phyloP scores from a whole-genome alignment of 1,140 invertebrate species.

The Hormaphis cornu region DNA sequence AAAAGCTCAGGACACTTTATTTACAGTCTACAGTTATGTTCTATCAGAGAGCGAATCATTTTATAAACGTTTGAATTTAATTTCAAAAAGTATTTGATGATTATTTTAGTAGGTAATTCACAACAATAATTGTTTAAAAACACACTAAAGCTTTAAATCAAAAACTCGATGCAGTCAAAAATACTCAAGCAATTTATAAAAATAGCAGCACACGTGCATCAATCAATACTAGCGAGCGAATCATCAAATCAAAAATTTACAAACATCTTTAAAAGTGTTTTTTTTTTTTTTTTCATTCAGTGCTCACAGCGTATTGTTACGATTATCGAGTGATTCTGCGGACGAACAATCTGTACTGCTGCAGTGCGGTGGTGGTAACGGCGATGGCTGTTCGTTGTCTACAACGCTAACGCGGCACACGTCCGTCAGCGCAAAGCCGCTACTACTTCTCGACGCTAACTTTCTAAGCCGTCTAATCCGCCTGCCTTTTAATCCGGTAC shows the following conservation, averaged over 20 bases:
- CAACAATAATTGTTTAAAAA: too few relatives aligned
- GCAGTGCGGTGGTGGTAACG: neutral
- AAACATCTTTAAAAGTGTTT: neutral
- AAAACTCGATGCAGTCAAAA: too few relatives aligned
- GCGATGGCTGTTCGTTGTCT: neutral
- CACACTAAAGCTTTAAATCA: too few relatives aligned
- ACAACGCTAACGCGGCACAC: slow-evolving; percentile 3
- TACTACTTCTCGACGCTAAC: slow-evolving; percentile 28
- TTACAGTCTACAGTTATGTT: too few relatives aligned
- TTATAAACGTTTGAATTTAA: too few relatives aligned
- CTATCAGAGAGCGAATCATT: too few relatives aligned
- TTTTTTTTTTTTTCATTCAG: too few relatives aligned
- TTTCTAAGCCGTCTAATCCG: slow-evolving; percentile 28
- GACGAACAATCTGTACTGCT: slow-evolving; percentile 15
- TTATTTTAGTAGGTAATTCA: too few relatives aligned
- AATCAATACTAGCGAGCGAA: neutral
- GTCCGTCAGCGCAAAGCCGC: slow-evolving; percentile 4
- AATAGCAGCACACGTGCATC: too few relatives aligned
- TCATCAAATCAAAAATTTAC: neutral
- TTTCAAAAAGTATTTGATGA: too few relatives aligned
- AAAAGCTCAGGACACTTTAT: too few relatives aligned
- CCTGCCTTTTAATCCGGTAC: slow-evolving; percentile 29
- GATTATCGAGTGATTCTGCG: slow-evolving; percentile 13
- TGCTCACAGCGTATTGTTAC: slow-evolving; percentile 25
- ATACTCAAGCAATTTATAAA: too few relatives aligned